phyloP scores from a whole-genome alignment of 1,140 invertebrate species.

The Ylistrum balloti region DNA sequence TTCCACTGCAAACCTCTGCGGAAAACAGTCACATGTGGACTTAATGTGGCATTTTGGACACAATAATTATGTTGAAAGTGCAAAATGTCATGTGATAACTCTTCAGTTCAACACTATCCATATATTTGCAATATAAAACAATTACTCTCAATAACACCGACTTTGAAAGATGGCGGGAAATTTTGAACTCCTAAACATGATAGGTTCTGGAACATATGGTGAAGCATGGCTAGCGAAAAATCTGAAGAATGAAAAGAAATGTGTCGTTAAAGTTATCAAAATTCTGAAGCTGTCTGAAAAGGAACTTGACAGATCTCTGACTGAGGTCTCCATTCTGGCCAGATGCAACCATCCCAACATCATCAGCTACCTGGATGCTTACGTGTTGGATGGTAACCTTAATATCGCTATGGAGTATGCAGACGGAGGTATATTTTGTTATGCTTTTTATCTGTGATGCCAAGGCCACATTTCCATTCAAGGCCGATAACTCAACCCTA shows the following conservation, averaged over 20 bases:
- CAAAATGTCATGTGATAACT: background rate
- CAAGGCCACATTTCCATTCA: no score
- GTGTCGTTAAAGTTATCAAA: slow-evolving; percentile 86
- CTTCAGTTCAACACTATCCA: background rate
- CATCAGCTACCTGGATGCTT: slow-evolving; percentile 83
- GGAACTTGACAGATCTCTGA: slow-evolving; percentile 83
- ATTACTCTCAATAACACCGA: background rate
- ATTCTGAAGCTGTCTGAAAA: slow-evolving; percentile 75
- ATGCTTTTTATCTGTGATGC: no score
- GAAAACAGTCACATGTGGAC: background rate
- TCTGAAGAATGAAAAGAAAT: slow-evolving; percentile 82
- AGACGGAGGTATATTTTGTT: slow-evolving; percentile 81
- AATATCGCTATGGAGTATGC: slow-evolving; percentile 85
- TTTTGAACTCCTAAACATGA: slow-evolving; percentile 71
- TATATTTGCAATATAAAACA: background rate
- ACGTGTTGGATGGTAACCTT: slow-evolving; percentile 80
- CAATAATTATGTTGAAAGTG: background rate
- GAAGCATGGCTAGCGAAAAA: slow-evolving; percentile 85
- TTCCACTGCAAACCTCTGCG: background rate
- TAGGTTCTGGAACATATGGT: slow-evolving; percentile 86
- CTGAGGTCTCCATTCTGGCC: slow-evolving; percentile 82
- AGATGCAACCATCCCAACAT: slow-evolving; percentile 84
- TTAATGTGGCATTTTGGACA: background rate
- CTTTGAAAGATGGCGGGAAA: slow-evolving; percentile 69
- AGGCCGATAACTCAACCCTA: no score